phyloP scores from a whole-genome alignment of 2,113 vertebrate genomes.

The Petrocephalus microphthalmus region DNA sequence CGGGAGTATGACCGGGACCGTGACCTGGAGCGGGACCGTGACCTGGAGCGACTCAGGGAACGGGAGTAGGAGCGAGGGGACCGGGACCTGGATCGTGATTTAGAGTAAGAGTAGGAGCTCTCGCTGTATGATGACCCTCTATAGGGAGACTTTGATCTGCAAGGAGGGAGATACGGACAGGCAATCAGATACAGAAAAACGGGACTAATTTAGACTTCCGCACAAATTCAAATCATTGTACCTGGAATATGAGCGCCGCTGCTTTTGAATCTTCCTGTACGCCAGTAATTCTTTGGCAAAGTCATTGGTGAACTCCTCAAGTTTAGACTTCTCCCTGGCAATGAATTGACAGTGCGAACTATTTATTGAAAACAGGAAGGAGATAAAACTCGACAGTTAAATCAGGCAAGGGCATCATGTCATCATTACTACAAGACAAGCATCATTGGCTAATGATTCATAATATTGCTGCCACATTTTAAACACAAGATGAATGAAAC shows the following conservation, averaged over 20 bases:
- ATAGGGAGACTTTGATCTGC: slow-evolving; percentile 88
- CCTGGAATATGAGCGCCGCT: slow-evolving; percentile 93
- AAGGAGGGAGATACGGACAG: slow-evolving; percentile 35
- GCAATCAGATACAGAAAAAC: not conserved
- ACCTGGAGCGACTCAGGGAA: slow-evolving; percentile 82
- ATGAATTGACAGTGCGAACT: slow-evolving; percentile 35
- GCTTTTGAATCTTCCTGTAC: slow-evolving; percentile 96
- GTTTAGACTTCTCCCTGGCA: slow-evolving; percentile 91
- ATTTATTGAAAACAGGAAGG: slow-evolving; percentile 32
- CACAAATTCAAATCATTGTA: slow-evolving; percentile 41
- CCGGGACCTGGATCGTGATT: slow-evolving; percentile 81
- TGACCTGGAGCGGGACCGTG: slow-evolving; percentile 80
- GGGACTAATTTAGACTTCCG: not conserved
- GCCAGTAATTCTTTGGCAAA: slow-evolving; percentile 99
- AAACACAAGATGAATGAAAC: not conserved
- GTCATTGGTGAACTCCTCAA: slow-evolving; percentile 98
- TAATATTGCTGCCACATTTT: not conserved
- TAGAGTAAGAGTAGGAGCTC: slow-evolving; percentile 78
- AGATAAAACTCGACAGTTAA: slow-evolving; percentile 38
- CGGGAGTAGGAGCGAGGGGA: slow-evolving; percentile 73
- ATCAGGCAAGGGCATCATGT: slow-evolving; percentile 17
- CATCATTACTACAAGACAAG: not conserved
- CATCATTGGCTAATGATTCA: not conserved
- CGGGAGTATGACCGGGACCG: slow-evolving; percentile 78
- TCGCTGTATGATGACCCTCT: slow-evolving; percentile 75